Evolutionary conservation across 2,797 vertebrate species (phyloP).

Genomic region (Phataginus tricuspis): DNA sequence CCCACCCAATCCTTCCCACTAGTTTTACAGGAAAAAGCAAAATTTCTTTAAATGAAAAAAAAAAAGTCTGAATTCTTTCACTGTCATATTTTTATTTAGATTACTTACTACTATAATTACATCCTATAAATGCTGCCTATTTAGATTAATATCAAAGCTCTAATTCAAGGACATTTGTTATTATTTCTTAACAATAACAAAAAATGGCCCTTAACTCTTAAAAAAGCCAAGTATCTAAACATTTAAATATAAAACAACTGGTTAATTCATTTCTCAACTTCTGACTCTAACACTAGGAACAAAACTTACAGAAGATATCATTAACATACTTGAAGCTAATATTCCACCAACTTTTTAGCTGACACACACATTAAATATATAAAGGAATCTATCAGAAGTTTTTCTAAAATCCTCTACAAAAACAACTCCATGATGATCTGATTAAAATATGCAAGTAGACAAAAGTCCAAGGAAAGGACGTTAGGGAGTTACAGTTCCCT

Average conservation of each 20-base stretch:
- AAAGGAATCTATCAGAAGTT: background rate
- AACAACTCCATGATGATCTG: background rate
- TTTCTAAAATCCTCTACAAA: background rate
- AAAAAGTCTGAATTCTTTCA: background rate
- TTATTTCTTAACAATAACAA: background rate
- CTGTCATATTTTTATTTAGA: background rate
- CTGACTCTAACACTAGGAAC: background rate
- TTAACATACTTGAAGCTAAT: background rate
- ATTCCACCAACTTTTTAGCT: background rate
- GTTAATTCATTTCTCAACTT: background rate
- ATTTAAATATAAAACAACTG: background rate
- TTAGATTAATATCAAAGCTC: background rate
- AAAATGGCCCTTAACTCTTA: background rate
- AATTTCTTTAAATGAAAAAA: background rate
- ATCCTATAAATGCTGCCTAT: background rate
- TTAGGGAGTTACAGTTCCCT: background rate
- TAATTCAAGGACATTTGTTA: background rate
- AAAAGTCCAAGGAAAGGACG: background rate
- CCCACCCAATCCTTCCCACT: background rate
- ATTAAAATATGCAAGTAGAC: background rate
- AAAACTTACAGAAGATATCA: background rate
- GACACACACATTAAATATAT: conserved; percentile 9
- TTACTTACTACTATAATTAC: background rate
- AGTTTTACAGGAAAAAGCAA: background rate
- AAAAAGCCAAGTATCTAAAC: background rate